Conservation (phyloP, 2,888 invertebrate genomes). For the Tetheella fluctuosa region DNA sequence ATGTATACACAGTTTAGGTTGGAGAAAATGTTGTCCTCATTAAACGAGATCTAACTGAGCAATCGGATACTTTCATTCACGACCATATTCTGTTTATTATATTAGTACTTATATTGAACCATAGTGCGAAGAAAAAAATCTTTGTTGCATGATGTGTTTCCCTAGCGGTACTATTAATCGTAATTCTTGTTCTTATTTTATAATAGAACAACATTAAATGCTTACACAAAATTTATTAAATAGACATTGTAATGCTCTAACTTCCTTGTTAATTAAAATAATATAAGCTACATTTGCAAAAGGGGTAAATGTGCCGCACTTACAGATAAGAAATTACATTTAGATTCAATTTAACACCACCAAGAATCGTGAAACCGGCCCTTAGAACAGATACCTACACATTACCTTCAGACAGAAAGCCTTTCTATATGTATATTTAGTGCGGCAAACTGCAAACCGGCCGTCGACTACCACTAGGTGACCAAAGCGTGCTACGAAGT, state of each 20-base stretch:
- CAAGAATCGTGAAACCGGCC: conserved; percentile 44
- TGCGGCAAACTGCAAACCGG: conserved; percentile 59
- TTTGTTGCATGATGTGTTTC: too few relatives aligned
- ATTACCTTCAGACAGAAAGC: conserved; percentile 53
- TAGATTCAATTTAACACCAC: conserved; percentile 46
- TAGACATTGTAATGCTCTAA: background rate
- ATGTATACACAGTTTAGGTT: too few relatives aligned
- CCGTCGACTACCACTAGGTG: conserved; percentile 59
- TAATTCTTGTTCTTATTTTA: too few relatives aligned
- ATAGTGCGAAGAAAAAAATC: too few relatives aligned
- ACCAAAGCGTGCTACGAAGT: conserved; percentile 52
- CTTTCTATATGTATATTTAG: conserved; percentile 54
- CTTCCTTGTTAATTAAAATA: conserved; percentile 11
- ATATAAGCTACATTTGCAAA: conserved; percentile 12
- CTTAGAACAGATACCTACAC: conserved; percentile 41
- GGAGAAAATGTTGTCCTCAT: too few relatives aligned
- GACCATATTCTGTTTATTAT: too few relatives aligned
- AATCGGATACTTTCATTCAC: too few relatives aligned
- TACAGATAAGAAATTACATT: conserved; percentile 32
- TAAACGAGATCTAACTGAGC: too few relatives aligned
- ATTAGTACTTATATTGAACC: too few relatives aligned
- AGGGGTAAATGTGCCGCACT: conserved; percentile 11
- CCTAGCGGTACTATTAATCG: too few relatives aligned
- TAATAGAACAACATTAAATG: background rate
- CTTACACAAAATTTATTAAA: background rate